Evolutionary conservation across 1,140 invertebrate species (phyloP).

Genomic region (Rhynchophorus ferrugineus): DNA sequence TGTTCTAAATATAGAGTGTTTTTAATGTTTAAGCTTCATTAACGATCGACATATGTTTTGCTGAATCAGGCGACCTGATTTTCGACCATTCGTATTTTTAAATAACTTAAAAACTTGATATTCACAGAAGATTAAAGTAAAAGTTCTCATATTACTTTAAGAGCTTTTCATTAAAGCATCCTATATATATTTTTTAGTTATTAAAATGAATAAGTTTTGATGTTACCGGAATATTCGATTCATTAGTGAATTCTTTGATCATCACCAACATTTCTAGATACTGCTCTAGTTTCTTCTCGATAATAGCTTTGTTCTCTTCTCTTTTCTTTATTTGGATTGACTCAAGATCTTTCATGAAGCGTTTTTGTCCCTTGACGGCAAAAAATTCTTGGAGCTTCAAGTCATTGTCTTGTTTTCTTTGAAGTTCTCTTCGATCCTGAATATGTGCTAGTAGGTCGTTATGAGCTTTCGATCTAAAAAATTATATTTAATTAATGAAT

Average conservation of each 20-base stretch:
- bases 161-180: no score
- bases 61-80: no score
- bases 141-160: no score
- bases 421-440: conserved; percentile 74
- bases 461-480: conserved; percentile 51
- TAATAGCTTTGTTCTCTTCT: conserved; percentile 54
- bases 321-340: conserved; percentile 58
- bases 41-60: no score
- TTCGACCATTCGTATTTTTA: no score
- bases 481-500: not conserved
- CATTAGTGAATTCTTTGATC: conserved; percentile 47
- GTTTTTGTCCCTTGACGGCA: conserved; percentile 71
- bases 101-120: no score
- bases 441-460: conserved; percentile 38
- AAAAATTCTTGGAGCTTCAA: conserved; percentile 77
- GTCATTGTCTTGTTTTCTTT: conserved; percentile 75
- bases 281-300: conserved; percentile 56
- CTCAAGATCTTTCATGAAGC: conserved; percentile 66
- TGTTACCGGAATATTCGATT: conserved; percentile 11
- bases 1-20: no score
- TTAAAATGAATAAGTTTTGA: conserved; percentile 2
- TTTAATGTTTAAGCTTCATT: no score
- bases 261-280: conserved; percentile 68
- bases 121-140: no score
- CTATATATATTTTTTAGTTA: not conserved